phyloP scores from a whole-genome alignment of 2,797 vertebrate species.

The Falco columbarius region DNA sequence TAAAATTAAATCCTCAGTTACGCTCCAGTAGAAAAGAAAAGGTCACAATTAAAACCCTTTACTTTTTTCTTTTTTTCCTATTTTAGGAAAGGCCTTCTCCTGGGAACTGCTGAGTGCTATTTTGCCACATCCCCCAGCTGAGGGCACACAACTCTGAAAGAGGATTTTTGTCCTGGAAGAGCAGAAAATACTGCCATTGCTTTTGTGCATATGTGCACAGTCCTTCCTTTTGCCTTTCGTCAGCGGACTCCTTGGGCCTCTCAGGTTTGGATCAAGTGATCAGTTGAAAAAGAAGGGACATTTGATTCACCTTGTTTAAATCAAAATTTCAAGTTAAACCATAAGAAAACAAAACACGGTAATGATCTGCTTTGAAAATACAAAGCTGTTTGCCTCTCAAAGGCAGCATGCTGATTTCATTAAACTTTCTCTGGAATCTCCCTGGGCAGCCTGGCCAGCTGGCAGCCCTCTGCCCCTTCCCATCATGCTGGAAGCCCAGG shows the following conservation, averaged over 20 bases:
- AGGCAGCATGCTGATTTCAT: neutral
- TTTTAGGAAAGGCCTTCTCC: neutral
- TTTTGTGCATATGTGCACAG: neutral
- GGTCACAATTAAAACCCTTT: neutral
- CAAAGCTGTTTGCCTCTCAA: neutral
- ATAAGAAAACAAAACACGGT: neutral
- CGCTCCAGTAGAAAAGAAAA: neutral
- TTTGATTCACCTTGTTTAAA: neutral
- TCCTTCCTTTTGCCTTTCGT: neutral
- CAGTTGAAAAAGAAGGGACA: accelerated
- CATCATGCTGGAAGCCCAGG: accelerated
- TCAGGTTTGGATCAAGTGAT: neutral
- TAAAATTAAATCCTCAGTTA: neutral
- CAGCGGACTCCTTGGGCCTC: neutral
- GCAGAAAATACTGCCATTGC: neutral
- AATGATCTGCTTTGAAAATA: neutral
- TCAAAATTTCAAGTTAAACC: neutral
- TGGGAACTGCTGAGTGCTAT: neutral
- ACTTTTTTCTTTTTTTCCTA: neutral
- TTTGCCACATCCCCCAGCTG: neutral
- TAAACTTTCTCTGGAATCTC: neutral
- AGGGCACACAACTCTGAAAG: neutral
- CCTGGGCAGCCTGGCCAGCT: neutral
- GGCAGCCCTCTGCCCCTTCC: neutral
- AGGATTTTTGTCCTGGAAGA: neutral